Evolutionary conservation across 2,113 vertebrate species (phyloP).

Genomic region (Sturnus vulgaris): DNA sequence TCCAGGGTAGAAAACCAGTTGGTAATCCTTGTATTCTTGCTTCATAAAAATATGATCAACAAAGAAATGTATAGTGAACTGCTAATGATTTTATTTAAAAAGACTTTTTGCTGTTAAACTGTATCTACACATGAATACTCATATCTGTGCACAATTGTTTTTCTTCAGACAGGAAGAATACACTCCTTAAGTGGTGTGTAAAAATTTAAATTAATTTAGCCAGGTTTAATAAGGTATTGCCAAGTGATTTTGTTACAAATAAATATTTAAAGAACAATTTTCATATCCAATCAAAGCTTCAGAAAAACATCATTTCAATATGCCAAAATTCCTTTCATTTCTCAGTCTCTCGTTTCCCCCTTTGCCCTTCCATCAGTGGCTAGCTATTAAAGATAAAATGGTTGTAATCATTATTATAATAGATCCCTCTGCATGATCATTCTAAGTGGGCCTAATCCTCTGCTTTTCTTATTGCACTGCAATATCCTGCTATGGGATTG

Average conservation of each 20-base stretch:
- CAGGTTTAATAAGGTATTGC: constrained; percentile 31
- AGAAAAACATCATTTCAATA: not conserved
- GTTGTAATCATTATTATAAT: constrained; percentile 8
- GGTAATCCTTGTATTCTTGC: not conserved
- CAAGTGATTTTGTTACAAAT: constrained; percentile 5
- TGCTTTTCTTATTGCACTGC: constrained; percentile 32
- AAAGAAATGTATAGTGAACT: not conserved
- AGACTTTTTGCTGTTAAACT: not conserved
- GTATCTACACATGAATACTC: not conserved
- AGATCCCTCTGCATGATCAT: not conserved
- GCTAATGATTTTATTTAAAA: not conserved
- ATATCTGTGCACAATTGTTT: not conserved
- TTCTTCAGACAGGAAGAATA: not conserved
- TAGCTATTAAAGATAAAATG: constrained; percentile 32
- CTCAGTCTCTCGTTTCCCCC: not conserved
- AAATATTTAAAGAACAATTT: constrained; percentile 33
- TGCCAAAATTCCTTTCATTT: not conserved
- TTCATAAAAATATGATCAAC: not conserved
- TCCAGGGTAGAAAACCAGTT: not conserved
- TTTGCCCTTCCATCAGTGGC: constrained; percentile 10
- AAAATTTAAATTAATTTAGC: constrained; percentile 50
- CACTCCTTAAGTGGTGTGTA: not conserved
- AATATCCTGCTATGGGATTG: not conserved
- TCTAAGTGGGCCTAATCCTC: constrained; percentile 12
- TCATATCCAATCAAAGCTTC: not conserved